Evolutionary conservation across 2,113 vertebrate genomes (phyloP).

Genomic region (Poecile atricapillus): DNA sequence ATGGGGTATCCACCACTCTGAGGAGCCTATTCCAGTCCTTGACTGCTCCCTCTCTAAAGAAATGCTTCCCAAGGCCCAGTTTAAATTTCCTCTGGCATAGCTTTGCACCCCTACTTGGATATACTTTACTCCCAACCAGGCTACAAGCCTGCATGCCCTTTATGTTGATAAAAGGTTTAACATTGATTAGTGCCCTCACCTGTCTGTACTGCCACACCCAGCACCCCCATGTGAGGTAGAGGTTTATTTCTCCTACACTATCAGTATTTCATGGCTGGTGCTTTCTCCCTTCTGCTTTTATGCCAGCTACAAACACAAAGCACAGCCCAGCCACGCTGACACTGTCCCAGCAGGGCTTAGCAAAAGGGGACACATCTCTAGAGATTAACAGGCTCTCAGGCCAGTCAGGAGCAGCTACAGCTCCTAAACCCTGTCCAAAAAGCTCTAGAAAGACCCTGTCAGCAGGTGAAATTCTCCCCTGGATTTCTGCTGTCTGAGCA

Average conservation of each 20-base stretch:
- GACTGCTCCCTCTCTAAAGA: not conserved
- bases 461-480: not conserved
- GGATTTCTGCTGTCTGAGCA: not conserved
- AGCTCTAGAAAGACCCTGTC: not conserved
- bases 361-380: not conserved
- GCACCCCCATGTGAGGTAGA: not conserved
- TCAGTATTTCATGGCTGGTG: not conserved
- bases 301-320: not conserved
- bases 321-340: fast-evolving
- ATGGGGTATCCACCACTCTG: not conserved
- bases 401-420: not conserved
- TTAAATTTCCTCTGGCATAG: not conserved
- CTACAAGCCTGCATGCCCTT: not conserved
- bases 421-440: not conserved
- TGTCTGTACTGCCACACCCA: not conserved
- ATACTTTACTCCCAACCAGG: fast-evolving
- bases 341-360: fast-evolving
- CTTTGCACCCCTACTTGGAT: not conserved
- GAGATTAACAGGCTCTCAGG: not conserved
- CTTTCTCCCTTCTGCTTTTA: not conserved
- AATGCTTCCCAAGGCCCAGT: not conserved
- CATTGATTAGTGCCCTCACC: not conserved
- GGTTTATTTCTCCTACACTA: not conserved
- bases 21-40: not conserved
- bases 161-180: not conserved